Percentiles rank a stretch among this genome's conserved stretches.
These are phyloP conservation scores for Halocynthia aurantium DNA, from an alignment of 23 tunicate species.

Conservation along the genomic window DNA sequence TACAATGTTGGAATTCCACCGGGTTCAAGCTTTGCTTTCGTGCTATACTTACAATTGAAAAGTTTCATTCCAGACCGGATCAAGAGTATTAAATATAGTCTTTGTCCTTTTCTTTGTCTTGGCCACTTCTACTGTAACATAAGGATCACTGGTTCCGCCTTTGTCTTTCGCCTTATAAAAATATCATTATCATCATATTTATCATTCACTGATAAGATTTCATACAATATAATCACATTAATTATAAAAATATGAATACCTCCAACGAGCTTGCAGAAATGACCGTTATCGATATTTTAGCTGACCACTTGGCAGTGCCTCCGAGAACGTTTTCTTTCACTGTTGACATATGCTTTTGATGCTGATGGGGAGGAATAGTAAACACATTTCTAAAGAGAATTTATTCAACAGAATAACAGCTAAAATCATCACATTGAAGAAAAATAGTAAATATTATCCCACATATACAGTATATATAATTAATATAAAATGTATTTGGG, in stretches of 20 bases:
- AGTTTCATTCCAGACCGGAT: constrained; percentile 88
- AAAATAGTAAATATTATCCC: no score
- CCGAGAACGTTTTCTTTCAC: constrained; percentile 73
- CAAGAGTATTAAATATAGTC: constrained; percentile 57
- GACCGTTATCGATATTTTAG: constrained; percentile 60
- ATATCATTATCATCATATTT: background rate
- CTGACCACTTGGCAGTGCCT: constrained; percentile 91
- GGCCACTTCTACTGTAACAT: constrained; percentile 91
- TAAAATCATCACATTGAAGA: no score
- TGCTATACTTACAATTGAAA: constrained; percentile 24
- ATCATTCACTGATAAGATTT: background rate
- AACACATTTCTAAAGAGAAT: constrained; percentile 34
- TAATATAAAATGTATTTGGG: no score
- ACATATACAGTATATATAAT: no score
- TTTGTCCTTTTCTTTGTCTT: constrained; percentile 60
- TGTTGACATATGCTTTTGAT: constrained; percentile 39
- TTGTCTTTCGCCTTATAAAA: constrained; percentile 80
- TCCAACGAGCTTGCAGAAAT: constrained; percentile 51
- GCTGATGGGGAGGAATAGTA: constrained; percentile 23
- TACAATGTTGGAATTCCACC: background rate
- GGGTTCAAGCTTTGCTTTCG: background rate
- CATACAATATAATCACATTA: background rate
- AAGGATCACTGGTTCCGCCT: constrained; percentile 91
- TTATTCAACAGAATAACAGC: background rate
- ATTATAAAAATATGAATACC: background rate